These are phyloP conservation scores for Polypedilum vanderplanki DNA, from an alignment of 1,140 invertebrate genomes.

Conservation along the genomic window DNA sequence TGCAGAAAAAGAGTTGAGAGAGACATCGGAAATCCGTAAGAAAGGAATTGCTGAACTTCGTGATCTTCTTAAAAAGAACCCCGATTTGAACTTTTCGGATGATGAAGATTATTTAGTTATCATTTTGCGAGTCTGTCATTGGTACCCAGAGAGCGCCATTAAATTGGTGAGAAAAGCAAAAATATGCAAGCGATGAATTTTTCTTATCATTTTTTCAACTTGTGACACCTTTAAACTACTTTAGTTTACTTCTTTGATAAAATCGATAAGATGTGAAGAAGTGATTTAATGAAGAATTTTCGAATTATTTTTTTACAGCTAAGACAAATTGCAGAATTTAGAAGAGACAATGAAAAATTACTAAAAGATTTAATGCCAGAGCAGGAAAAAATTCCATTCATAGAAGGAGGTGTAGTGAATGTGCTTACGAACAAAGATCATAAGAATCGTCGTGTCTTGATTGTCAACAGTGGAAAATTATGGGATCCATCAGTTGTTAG, in stretches of 20 bases:
- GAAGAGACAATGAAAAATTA: constrained; percentile 56
- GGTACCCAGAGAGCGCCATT: constrained; percentile 67
- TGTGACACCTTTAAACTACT: too few relatives aligned
- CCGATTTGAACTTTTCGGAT: constrained; percentile 55
- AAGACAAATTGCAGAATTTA: constrained; percentile 65
- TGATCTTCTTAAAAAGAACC: constrained; percentile 56
- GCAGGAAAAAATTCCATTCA: constrained; percentile 56
- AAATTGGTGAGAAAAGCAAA: constrained; percentile 54
- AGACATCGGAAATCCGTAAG: constrained; percentile 60
- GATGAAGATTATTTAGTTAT: constrained; percentile 67
- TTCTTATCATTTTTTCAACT: constrained; percentile 17
- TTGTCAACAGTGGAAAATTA: constrained; percentile 53
- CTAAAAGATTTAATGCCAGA: constrained; percentile 56
- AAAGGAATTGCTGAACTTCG: constrained; percentile 53
- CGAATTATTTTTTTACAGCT: constrained; percentile 49
- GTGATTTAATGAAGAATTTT: too few relatives aligned
- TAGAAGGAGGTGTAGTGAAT: constrained; percentile 64
- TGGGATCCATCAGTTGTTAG: constrained; percentile 67
- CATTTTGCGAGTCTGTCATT: constrained; percentile 71
- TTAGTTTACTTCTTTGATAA: too few relatives aligned
- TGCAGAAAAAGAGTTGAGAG: constrained; percentile 58
- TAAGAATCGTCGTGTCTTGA: constrained; percentile 54
- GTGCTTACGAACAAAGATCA: constrained; percentile 63
- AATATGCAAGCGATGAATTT: neutral
- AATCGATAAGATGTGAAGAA: too few relatives aligned